Evolutionary conservation across 2,113 vertebrate genomes (phyloP).

Genomic region (Crotalus viridis): DNA sequence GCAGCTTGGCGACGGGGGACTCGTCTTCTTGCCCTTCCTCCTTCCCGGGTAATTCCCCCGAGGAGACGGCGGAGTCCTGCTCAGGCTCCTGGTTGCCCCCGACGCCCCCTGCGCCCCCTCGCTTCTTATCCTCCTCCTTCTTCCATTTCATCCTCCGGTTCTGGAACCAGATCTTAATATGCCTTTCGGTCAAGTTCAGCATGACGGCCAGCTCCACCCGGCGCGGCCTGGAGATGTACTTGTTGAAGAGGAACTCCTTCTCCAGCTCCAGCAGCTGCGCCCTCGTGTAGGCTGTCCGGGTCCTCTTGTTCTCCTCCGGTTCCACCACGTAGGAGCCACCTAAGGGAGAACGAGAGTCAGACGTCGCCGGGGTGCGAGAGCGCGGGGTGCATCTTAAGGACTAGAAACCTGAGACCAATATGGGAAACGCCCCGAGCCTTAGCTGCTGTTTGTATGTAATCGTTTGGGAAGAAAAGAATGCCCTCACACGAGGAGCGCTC

Average conservation of each 20-base stretch:
- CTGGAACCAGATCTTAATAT: slow-evolving; percentile 98
- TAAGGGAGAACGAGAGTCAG: slow-evolving; percentile 44
- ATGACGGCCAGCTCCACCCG: slow-evolving; percentile 93
- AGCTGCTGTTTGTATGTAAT: neutral
- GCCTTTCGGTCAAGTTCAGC: slow-evolving; percentile 93
- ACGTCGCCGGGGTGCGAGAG: too few relatives aligned
- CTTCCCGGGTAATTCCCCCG: slow-evolving; percentile 74
- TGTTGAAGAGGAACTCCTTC: slow-evolving; percentile 97
- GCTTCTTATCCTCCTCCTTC: slow-evolving; percentile 90
- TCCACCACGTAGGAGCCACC: slow-evolving; percentile 82
- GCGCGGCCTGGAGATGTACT: slow-evolving; percentile 93
- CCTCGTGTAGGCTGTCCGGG: slow-evolving; percentile 91
- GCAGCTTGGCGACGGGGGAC: slow-evolving; percentile 9
- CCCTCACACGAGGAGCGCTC: neutral
- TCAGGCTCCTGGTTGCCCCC: slow-evolving; percentile 75
- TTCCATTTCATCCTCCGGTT: slow-evolving; percentile 96
- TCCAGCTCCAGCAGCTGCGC: slow-evolving; percentile 95
- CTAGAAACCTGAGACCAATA: neutral
- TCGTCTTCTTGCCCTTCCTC: slow-evolving; percentile 67
- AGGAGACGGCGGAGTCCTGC: slow-evolving; percentile 90
- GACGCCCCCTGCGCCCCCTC: neutral
- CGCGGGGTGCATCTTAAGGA: neutral
- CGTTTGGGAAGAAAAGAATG: neutral
- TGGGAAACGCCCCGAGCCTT: neutral
- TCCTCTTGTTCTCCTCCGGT: slow-evolving; percentile 92